These are phyloP conservation scores for Pristiophorus japonicus DNA, from an alignment of 2,113 vertebrate genomes.

Conservation along the genomic window DNA sequence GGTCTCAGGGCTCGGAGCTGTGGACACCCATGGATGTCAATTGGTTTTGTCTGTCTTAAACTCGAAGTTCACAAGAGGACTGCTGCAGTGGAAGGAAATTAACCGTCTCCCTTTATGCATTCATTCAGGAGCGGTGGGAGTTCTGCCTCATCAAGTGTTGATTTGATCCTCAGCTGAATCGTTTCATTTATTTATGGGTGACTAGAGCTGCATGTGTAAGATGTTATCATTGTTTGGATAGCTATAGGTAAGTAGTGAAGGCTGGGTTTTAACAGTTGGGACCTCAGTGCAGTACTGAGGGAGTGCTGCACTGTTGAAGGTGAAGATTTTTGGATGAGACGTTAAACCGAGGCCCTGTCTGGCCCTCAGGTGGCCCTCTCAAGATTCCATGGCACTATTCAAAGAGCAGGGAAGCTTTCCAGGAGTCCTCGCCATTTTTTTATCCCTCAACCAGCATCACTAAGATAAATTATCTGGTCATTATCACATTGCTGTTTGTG, in stretches of 20 bases:
- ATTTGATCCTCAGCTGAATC: neutral
- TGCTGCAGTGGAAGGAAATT: neutral
- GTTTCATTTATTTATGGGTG: neutral
- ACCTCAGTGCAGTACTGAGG: no score
- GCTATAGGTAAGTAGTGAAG: neutral
- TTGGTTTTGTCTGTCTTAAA: slow-evolving; percentile 13
- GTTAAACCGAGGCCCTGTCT: neutral
- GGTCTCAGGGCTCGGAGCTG: neutral
- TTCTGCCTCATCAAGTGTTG: neutral
- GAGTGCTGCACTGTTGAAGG: neutral
- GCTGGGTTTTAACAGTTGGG: neutral
- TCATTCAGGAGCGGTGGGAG: neutral
- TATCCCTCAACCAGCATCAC: neutral
- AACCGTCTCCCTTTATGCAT: neutral
- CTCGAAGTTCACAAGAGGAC: neutral
- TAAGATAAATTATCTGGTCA: neutral
- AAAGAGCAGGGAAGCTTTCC: neutral
- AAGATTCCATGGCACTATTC: neutral
- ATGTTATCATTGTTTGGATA: neutral
- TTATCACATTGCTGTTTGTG: neutral
- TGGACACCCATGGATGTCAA: neutral
- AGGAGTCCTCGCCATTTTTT: neutral
- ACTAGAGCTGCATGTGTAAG: neutral
- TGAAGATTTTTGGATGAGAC: neutral
- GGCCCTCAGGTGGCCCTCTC: neutral